Evolutionary conservation across 2,113 vertebrate species (phyloP), one percentile per base, ranked within the genome.

Genomic region (Myrmophylax atrothorax): DNA sequence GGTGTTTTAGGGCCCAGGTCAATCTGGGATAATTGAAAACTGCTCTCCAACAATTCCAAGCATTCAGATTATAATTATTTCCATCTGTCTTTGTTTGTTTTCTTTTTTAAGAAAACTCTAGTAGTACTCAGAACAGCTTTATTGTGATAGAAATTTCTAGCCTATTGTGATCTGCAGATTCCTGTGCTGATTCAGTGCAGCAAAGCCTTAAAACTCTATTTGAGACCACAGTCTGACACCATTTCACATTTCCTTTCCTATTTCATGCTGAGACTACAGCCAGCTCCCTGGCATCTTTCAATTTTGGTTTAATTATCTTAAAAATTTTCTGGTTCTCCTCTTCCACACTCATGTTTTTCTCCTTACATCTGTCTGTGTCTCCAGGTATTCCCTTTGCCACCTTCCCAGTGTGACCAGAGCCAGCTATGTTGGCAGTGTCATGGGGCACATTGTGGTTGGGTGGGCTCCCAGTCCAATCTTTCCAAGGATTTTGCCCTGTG

Each of bases 41-140:
- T 49, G n/a, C 37, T 4, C 33, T 90, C 38, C 76, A 90, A 64
- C 50, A 20, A 80, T 97, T 52, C 40, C 69, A 90, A 53, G 66
- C 53, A 79, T 93, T 79, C 0, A 0, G 46, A 47, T 82, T 79
- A 16, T 79, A 73, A 94, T 91, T 58, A 81, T 91, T 97, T 76
- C 94, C 93, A 84, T 97, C 62, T 90, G 85, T 28, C 60, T 93
- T 35, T 84, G 72, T 92, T 90, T 75, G 14, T 89, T 94, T 94
- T 69, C 62, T 66, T 88, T 87, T 93, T 88, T 46, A 84, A 52
- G 89, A 90, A 94, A 90, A 60, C 75, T 93, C 75, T 60, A 49
- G 69, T 42, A 84, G 58, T 83, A 66, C 44, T 72, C 68, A n/a
- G 56, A 81, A 55, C 50, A 68, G 84, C 56, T 83, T 91, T 81